These are phyloP conservation scores for Acrossocheilus wenchowensis DNA, from an alignment of 2,797 vertebrate species.

Conservation along the genomic window DNA sequence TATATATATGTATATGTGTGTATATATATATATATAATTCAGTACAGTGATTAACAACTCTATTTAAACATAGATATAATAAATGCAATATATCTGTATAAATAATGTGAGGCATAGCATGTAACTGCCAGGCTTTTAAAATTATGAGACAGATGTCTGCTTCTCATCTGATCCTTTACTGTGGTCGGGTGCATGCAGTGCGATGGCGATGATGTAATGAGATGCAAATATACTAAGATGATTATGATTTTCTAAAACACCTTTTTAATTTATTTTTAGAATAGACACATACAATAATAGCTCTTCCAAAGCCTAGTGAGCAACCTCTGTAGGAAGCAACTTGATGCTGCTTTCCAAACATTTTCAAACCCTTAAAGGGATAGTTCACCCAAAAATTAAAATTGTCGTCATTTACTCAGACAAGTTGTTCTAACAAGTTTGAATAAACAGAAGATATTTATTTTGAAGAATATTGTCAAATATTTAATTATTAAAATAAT, in stretches of 20 bases:
- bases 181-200: background rate
- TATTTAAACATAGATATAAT: background rate
- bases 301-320: background rate
- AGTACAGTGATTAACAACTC: background rate
- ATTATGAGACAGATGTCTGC: slow-evolving; percentile 9
- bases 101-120: background rate
- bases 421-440: background rate
- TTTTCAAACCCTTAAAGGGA: background rate
- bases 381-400: background rate
- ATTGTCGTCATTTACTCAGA: background rate
- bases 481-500: background rate
- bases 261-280: slow-evolving; percentile 9
- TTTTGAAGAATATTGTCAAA: background rate
- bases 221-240: slow-evolving; percentile 46
- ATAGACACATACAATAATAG: slow-evolving; percentile 1
- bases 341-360: background rate
- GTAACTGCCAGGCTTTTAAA: background rate
- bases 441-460: background rate
- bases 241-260: slow-evolving; percentile 28
- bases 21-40: too few species aligned
- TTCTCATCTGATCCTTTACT: slow-evolving; percentile 41
- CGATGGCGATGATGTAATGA: background rate
- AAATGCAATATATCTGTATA: background rate
- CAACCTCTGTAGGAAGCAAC: background rate
- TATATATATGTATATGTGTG: too few species aligned